Conservation (phyloP, 2,888 invertebrate genomes). For the Balanococcus diminutus region DNA sequence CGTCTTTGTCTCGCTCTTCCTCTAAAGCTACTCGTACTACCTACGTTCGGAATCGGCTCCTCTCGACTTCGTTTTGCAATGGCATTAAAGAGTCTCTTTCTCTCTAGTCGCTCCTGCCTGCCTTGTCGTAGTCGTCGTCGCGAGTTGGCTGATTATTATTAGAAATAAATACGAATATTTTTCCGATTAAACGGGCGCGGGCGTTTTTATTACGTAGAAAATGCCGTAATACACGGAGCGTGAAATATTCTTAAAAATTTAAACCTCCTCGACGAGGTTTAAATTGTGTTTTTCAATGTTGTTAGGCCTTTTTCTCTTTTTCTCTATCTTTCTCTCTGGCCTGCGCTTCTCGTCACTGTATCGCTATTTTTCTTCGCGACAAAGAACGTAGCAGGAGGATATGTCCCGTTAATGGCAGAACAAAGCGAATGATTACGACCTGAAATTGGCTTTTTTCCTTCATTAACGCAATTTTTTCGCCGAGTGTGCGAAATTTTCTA, state of each 20-base stretch:
- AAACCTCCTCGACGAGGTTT: neutral
- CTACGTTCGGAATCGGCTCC: neutral
- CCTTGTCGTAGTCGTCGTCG: neutral
- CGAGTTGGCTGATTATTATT: constrained; percentile 17
- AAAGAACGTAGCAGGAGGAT: neutral
- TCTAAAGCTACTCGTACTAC: neutral
- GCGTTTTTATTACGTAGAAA: neutral
- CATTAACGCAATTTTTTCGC: neutral
- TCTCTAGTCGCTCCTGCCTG: neutral
- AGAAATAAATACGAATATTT: constrained; percentile 37
- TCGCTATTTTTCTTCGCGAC: neutral
- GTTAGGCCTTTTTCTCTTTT: neutral
- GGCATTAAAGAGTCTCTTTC: neutral
- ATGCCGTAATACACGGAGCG: neutral
- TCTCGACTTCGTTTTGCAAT: neutral
- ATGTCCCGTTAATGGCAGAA: neutral
- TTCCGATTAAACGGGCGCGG: constrained; percentile 26
- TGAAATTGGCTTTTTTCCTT: neutral
- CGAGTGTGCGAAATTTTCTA: neutral
- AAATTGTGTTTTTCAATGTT: neutral
- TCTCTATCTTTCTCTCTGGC: too few relatives aligned
- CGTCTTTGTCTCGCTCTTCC: neutral
- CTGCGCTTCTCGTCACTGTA: too few relatives aligned
- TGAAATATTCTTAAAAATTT: constrained; percentile 35
- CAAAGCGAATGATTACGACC: neutral